Conservation (phyloP, 2,797 vertebrate species). For the Microtus agrestis region DNA sequence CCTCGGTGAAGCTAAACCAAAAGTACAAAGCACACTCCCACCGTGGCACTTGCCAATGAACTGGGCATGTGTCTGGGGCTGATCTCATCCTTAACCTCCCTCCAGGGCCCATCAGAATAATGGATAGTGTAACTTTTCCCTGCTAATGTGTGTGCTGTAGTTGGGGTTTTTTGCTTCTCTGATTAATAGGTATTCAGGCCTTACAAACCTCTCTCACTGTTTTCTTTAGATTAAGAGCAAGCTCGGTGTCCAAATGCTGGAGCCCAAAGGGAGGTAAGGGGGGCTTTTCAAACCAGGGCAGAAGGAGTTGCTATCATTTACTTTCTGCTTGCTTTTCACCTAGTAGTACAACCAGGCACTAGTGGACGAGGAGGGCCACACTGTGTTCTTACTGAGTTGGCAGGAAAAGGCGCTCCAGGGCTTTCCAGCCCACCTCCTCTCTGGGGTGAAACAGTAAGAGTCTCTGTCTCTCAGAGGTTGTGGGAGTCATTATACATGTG, state of each 20-base stretch:
- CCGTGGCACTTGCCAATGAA: constrained; percentile 58
- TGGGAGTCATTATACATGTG: neutral
- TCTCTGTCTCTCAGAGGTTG: neutral
- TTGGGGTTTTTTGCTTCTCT: constrained; percentile 74
- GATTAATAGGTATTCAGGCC: constrained; percentile 79
- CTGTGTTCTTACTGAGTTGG: neutral
- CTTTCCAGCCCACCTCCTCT: neutral
- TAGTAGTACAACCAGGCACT: neutral
- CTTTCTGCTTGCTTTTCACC: neutral
- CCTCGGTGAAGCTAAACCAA: constrained; percentile 8
- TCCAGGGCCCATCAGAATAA: constrained; percentile 76
- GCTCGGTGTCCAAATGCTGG: neutral
- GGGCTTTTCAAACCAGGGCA: neutral
- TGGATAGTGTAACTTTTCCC: constrained; percentile 65
- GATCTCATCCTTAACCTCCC: constrained; percentile 81
- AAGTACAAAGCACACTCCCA: neutral
- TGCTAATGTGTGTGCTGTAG: neutral
- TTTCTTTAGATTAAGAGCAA: constrained; percentile 70
- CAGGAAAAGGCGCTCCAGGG: neutral
- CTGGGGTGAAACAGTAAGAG: neutral
- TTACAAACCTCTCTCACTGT: constrained; percentile 42
- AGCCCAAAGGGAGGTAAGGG: neutral
- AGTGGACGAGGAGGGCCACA: neutral
- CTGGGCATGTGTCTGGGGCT: constrained; percentile 70
- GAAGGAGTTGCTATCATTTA: neutral